Conservation (phyloP, 2,797 vertebrate genomes). For the Acanthurus leucopareius region DNA sequence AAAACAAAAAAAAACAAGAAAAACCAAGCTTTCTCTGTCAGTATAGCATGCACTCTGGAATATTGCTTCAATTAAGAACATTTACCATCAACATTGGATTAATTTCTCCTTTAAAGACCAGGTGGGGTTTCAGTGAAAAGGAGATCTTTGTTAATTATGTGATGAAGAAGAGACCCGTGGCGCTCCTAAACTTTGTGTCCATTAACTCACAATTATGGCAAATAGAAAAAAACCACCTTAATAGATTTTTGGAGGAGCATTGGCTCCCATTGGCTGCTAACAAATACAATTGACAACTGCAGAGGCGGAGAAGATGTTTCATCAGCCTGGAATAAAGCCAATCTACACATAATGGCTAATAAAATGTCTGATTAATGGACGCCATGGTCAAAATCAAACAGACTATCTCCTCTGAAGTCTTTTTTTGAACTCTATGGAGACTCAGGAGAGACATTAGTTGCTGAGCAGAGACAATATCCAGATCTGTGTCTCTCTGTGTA, state of each 20-base stretch:
- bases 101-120: not conserved
- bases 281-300: conserved; percentile 50
- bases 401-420: conserved; percentile 62
- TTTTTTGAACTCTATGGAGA: conserved; percentile 54
- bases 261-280: not conserved
- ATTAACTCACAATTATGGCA: conserved; percentile 36
- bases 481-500: conserved; percentile 53
- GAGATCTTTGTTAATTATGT: conserved; percentile 5
- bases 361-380: conserved; percentile 64
- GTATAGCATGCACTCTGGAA: not conserved
- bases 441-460: conserved; percentile 55
- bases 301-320: conserved; percentile 46
- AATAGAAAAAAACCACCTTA: conserved; percentile 32
- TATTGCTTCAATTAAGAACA: not conserved
- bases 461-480: conserved; percentile 61
- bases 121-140: not conserved
- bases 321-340: conserved; percentile 57
- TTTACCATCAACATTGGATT: no score
- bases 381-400: conserved; percentile 60
- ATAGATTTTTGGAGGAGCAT: conserved; percentile 11
- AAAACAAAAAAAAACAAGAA: no score
- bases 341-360: conserved; percentile 55
- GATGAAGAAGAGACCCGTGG: not conserved
- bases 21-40: no score
- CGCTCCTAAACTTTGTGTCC: conserved; percentile 2